phyloP scores from a whole-genome alignment of 2,797 vertebrate species.

The Pseudochirops cupreus region DNA sequence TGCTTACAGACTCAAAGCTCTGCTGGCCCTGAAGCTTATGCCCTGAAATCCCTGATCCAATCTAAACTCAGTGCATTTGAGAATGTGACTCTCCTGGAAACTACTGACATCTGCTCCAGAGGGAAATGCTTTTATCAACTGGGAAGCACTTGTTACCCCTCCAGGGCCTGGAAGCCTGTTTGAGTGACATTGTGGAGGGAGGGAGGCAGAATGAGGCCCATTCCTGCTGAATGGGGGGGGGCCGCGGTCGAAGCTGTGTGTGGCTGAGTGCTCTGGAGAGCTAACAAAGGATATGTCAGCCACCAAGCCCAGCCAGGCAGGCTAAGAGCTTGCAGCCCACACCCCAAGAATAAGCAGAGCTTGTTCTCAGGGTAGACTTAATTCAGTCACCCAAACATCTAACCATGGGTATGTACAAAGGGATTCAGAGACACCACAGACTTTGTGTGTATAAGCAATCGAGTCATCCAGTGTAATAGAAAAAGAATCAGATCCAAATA shows the following conservation, averaged over 20 bases:
- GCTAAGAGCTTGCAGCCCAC: not conserved
- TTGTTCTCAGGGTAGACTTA: not conserved
- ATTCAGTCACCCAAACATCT: not conserved
- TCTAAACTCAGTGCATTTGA: not conserved
- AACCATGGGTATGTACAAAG: not conserved
- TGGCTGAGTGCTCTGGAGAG: not conserved
- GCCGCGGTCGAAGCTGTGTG: not conserved
- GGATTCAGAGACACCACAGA: not conserved
- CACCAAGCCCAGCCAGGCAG: not conserved
- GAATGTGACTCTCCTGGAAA: not conserved
- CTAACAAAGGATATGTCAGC: conserved; percentile 42
- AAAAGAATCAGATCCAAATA: not conserved
- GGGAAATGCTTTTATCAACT: conserved; percentile 55
- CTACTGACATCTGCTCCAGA: not conserved
- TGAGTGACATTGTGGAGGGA: conserved; percentile 15
- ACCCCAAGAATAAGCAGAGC: not conserved
- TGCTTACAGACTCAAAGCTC: not conserved
- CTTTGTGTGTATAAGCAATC: not conserved
- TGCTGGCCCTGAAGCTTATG: not conserved
- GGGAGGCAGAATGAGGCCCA: not conserved
- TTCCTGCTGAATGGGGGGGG: not conserved
- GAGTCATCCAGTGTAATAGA: not conserved
- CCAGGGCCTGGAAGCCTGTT: conserved; percentile 29
- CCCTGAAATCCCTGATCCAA: not conserved
- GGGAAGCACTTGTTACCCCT: conserved; percentile 55